Evolutionary conservation across 2,797 vertebrate species (phyloP).

Genomic region (Eremophila alpestris): DNA sequence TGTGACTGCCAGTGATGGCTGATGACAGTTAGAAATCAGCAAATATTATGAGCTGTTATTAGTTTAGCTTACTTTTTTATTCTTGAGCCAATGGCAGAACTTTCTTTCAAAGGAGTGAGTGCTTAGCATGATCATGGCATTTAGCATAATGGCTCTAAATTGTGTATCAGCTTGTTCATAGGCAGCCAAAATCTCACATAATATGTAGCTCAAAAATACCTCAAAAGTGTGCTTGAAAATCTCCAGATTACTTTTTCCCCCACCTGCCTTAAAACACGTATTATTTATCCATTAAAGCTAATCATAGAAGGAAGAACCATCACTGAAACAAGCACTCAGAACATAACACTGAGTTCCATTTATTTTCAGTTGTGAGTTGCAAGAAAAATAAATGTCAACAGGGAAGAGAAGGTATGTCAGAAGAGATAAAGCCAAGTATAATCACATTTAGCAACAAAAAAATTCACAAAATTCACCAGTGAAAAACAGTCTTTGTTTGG

Average conservation of each 20-base stretch:
- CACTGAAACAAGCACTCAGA: background rate
- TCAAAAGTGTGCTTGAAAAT: background rate
- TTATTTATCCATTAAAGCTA: background rate
- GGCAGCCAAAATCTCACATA: background rate
- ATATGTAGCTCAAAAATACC: background rate
- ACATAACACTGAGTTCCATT: background rate
- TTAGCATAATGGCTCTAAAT: background rate
- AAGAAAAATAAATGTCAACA: background rate
- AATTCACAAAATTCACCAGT: constrained; percentile 40
- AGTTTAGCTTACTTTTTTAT: background rate
- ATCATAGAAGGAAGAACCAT: background rate
- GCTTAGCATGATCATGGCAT: background rate
- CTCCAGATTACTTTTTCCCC: background rate
- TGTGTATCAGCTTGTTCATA: background rate
- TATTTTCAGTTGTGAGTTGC: background rate
- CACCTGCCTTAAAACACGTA: background rate
- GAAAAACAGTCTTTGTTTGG: constrained; percentile 45
- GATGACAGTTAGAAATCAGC: background rate
- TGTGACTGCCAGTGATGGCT: background rate
- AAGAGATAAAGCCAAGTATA: constrained; percentile 29
- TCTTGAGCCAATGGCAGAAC: background rate
- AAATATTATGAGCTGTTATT: constrained; percentile 1
- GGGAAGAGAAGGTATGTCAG: background rate
- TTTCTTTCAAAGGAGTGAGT: background rate
- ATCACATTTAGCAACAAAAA: background rate